Evolutionary conservation across 30 jellyfish, hydroid and myxozoan genomes (phyloP).

Genomic region (Turritopsis rubra): DNA sequence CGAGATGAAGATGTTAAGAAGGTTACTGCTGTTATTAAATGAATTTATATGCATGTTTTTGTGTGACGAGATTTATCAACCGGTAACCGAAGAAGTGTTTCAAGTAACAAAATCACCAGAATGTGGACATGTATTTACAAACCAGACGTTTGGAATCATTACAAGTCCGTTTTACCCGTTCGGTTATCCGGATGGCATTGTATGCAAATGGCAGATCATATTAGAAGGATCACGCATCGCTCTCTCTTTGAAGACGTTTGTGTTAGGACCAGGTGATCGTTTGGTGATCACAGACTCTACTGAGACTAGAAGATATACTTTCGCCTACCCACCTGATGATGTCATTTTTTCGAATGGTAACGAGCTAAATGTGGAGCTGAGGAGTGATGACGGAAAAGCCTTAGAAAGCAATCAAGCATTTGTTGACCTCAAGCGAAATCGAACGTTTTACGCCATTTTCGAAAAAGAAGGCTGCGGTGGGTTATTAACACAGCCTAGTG

Average conservation of each 20-base stretch:
- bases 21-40: no score
- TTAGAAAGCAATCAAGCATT: background rate
- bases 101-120: background rate
- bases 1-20: no score
- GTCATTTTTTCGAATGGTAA: conserved; percentile 54
- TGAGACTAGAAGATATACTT: conserved; percentile 14
- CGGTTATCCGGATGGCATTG: conserved; percentile 21
- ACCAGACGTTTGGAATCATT: conserved; percentile 25
- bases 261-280: conserved; percentile 34
- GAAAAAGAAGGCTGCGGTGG: conserved; percentile 78
- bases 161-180: conserved; percentile 30
- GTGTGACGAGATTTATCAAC: background rate
- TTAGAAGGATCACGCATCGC: conserved; percentile 60
- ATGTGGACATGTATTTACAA: conserved; percentile 1
- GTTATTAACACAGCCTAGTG: conserved; percentile 26
- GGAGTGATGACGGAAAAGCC: background rate
- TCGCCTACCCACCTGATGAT: conserved; percentile 43
- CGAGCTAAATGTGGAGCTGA: conserved; percentile 35
- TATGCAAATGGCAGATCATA: conserved; percentile 51
- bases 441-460: conserved; percentile 51
- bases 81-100: background rate
- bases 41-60: no score
- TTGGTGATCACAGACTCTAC: conserved; percentile 38
- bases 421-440: background rate
- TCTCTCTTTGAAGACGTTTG: conserved; percentile 24